Evolutionary conservation across 2,797 vertebrate species (phyloP).

Genomic region (Sebastiscus tertius): DNA sequence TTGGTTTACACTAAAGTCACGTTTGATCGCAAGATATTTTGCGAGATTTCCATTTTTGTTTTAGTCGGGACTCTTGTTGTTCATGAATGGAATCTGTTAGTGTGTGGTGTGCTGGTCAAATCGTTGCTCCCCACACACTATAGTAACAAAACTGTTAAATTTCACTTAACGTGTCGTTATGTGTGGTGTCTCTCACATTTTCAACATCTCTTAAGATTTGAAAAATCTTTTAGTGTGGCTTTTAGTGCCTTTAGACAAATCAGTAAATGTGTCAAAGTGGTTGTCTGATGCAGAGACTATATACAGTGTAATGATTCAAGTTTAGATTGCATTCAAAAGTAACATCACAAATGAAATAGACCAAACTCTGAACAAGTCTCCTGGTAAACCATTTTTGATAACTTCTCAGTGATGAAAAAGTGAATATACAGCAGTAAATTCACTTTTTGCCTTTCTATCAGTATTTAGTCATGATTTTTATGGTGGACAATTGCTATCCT

Average conservation of each 20-base stretch:
- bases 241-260: not conserved
- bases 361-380: not conserved
- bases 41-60: no score
- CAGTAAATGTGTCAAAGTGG: not conserved
- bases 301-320: not conserved
- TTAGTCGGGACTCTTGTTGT: no score
- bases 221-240: no score
- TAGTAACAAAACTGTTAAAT: no score
- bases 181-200: no score
- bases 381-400: conserved; percentile 7
- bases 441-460: not conserved
- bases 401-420: not conserved
- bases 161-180: accelerated
- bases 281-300: not conserved
- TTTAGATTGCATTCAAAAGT: not conserved
- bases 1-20: no score
- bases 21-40: no score
- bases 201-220: no score
- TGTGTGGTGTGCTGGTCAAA: no score
- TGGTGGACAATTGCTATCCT: not conserved
- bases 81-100: no score
- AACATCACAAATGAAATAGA: not conserved
- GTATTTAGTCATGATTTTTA: not conserved
- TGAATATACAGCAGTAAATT: not conserved
- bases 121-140: no score